Evolutionary conservation across 2,113 vertebrate species (phyloP).

Genomic region (Numida meleagris): DNA sequence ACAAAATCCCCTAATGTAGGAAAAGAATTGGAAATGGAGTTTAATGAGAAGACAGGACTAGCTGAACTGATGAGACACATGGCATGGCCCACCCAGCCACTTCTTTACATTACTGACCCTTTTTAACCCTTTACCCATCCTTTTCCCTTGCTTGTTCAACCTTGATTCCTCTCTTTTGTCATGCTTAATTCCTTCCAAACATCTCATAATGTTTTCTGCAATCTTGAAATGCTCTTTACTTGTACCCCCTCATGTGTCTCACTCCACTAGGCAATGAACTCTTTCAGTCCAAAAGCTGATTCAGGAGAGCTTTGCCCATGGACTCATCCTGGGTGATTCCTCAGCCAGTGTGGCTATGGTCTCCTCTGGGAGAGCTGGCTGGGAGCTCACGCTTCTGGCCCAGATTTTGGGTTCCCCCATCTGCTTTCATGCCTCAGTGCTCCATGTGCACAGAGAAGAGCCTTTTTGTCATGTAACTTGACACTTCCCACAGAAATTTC

Average conservation of each 20-base stretch:
- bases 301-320: background rate
- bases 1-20: background rate
- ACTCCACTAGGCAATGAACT: background rate
- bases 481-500: background rate
- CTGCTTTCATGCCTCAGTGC: rapidly evolving
- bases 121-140: background rate
- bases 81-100: background rate
- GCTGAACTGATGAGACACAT: rapidly evolving
- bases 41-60: background rate
- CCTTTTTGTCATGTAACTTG: background rate
- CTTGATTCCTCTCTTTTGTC: background rate
- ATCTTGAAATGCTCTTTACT: background rate
- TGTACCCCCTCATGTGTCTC: background rate
- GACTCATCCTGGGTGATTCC: background rate
- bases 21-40: background rate
- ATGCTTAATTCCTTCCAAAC: background rate
- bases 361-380: background rate
- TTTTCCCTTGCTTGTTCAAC: background rate
- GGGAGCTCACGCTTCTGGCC: rapidly evolving
- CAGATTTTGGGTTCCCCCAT: rapidly evolving
- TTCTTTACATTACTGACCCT: background rate
- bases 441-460: background rate
- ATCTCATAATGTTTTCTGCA: background rate
- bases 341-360: background rate
- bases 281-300: background rate